Evolutionary conservation across 2,797 vertebrate genomes (phyloP), one percentile per base, ranked within the genome.

Genomic region (Galaxias olidus): DNA sequence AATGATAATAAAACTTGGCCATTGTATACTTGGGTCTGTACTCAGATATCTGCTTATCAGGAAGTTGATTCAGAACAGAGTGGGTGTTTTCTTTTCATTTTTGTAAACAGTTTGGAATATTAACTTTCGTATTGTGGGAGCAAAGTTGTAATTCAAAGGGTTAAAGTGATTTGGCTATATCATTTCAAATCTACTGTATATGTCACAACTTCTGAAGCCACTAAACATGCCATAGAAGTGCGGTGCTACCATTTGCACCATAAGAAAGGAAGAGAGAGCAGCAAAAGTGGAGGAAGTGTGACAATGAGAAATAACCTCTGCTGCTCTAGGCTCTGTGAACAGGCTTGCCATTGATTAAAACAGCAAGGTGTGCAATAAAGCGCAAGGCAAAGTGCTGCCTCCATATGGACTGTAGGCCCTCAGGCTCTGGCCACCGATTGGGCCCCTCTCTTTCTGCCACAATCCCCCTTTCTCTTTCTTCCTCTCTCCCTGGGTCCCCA

Each of bases 381-480:
- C 76, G 74, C 84, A 84, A 88, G 88, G 87, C 87, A 82, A 87
- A 90, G 87, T 87, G 87, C 93, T 68, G 87, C 90, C 93, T 96
- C 95, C 95, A 97, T 96, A 95, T 97, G 96, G 95, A 92, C 91
- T 92, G 82, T 80, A 84, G 91, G 91, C 94, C 95, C 90, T 68
- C 61, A 87, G 95, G 94, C 95, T 93, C 92, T 93, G 87, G 92
- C 92, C 90, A 87, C 90, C 88, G 89, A 90, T 91, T 87, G 93
- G 90, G 92, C 92, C 93, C 92, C 75, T 86, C 92, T 93, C 47
- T 68, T 61, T 52, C 17, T 61, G 41, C 11, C 40, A 18, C 12
- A 46, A 73, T 80, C 65, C 51, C 79, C 80, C 55, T 77, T 79
- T 77, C 90, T 90, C 86, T 92, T 90, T 92, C 87, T 91, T 89